A percentile compares a stretch with the other conserved stretches of the same genome.
These are phyloP conservation scores for Cacatua alba DNA, from an alignment of 2,113 vertebrate genomes.

Conservation along the genomic window DNA sequence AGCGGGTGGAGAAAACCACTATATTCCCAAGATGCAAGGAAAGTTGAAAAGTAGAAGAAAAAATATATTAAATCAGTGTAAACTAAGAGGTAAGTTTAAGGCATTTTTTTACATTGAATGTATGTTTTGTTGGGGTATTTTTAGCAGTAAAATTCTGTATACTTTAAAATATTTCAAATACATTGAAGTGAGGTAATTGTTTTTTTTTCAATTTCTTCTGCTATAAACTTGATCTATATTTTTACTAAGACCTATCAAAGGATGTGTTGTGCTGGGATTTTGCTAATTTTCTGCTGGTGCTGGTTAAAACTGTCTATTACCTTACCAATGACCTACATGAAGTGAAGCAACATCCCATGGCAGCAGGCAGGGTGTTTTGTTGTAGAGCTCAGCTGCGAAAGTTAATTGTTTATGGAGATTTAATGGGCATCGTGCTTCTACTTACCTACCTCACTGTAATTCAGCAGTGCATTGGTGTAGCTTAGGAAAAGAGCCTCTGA, in stretches of 20 bases:
- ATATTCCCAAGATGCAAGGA: constrained; percentile 69
- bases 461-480: not conserved
- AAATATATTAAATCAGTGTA: constrained; percentile 71
- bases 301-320: constrained; percentile 23
- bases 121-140: constrained; percentile 47
- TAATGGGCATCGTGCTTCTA: constrained; percentile 21
- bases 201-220: not conserved
- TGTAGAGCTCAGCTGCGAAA: not conserved
- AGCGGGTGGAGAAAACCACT: constrained; percentile 68
- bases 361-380: constrained; percentile 36
- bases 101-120: constrained; percentile 64
- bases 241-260: constrained; percentile 22
- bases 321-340: constrained; percentile 35
- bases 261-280: constrained; percentile 34
- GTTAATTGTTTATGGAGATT: constrained; percentile 57
- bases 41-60: constrained; percentile 71
- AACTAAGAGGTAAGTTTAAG: constrained; percentile 71
- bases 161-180: not conserved
- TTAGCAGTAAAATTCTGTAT: constrained; percentile 33
- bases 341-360: constrained; percentile 27
- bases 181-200: constrained; percentile 33
- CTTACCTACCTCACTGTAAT: not conserved
- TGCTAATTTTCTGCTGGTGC: constrained; percentile 29
- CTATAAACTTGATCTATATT: constrained; percentile 16
- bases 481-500: not conserved